Evolutionary conservation across 2,113 vertebrate genomes (phyloP), one percentile per base, ranked within the genome.

Genomic region (Aegithalos caudatus): DNA sequence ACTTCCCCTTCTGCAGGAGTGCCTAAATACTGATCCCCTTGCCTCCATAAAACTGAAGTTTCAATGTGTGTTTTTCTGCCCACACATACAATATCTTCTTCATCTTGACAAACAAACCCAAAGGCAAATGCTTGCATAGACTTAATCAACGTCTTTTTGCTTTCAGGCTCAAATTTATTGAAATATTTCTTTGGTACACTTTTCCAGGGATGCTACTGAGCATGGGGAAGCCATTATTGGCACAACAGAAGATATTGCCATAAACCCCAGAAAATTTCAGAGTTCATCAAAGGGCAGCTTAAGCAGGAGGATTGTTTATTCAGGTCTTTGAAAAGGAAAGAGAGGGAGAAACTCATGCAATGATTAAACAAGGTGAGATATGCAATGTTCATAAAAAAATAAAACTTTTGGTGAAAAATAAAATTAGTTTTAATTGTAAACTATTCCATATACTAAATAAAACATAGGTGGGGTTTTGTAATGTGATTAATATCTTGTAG

Each of bases 381-480:
- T 28, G 13, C 18, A 65, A 21, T 0, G 8, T 42, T 44, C 25
- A 53, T 28, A 9, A 40, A 64, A 62, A 60, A 50, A 15, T 29
- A 31, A 2, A n/a, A n/a, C n/a, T 10, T 3, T 47, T 37, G 3
- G 60, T 24, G 6, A 62, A 71, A 83, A 62, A 9, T 5, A 66
- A 1, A 38, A 57, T 70, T 15, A 28, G 6, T 22, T 85, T 72
- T 66, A 40, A 81, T 37, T 23, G 25, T 20, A 65, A 86, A 57
- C 17, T 28, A 31, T 28, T 85, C 6, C 42, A n/a, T 50, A 53
- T 40, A 33, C 11, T 35, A 23, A 79, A 53, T 35, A 28, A 42
- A 79, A 65, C 5, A 60, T 23, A 20, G 23, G 0, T 2, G 2
- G 2, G 2, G 3, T 3, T n/a, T 56, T 64, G 3, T 44, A 50